phyloP scores from a whole-genome alignment of 1,140 invertebrate genomes.

The Dufourea novaeangliae region DNA sequence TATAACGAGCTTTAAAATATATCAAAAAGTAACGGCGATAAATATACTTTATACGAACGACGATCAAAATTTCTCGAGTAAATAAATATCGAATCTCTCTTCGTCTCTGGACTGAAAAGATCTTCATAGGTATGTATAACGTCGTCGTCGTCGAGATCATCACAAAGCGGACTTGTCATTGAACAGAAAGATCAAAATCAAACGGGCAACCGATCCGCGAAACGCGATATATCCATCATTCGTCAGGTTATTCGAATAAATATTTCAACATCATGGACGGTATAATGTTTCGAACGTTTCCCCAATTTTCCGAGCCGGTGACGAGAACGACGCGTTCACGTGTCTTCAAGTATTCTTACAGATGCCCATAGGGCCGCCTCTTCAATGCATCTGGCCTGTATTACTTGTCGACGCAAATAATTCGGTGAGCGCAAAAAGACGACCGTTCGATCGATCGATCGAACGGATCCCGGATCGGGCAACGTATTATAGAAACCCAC shows the following conservation, averaged over 20 bases:
- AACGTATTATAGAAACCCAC: conserved; percentile 69
- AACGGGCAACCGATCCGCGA: not conserved
- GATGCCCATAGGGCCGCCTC: conserved; percentile 18
- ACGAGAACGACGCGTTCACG: conserved; percentile 42
- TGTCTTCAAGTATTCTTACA: conserved; percentile 64
- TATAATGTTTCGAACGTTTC: conserved; percentile 65
- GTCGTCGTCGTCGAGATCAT: conserved; percentile 2
- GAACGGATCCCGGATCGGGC: conserved; percentile 63
- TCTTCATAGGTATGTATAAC: too few relatives aligned
- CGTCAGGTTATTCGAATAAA: conserved; percentile 38
- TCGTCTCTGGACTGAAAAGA: not conserved
- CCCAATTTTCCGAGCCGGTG: conserved; percentile 49
- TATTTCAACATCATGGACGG: conserved; percentile 65
- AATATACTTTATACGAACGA: not conserved
- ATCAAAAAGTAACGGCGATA: conserved; percentile 31
- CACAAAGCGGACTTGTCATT: not conserved
- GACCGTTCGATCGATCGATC: conserved; percentile 62
- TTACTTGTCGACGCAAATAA: conserved; percentile 25
- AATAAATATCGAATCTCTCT: not conserved
- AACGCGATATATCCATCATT: not conserved
- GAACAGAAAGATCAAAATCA: not conserved
- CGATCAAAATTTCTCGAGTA: conserved; percentile 4
- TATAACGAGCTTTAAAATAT: conserved; percentile 27
- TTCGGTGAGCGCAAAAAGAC: conserved; percentile 59
- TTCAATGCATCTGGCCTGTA: not conserved